Evolutionary conservation across 1,140 invertebrate genomes (phyloP).

Genomic region (Apis cerana): DNA sequence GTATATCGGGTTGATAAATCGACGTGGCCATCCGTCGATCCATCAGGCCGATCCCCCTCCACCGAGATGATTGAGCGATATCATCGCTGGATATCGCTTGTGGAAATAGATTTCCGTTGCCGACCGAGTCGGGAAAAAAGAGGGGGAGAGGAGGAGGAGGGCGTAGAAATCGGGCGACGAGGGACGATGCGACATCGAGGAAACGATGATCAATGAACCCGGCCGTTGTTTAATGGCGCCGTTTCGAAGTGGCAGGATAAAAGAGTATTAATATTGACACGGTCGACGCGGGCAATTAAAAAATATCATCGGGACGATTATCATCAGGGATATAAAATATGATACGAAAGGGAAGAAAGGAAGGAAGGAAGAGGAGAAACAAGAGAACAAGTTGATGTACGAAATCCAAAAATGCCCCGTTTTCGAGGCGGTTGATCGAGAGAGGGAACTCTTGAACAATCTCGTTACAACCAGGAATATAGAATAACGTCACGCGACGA

Average conservation of each 20-base stretch:
- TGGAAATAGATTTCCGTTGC: conserved; percentile 34
- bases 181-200: conserved; percentile 7
- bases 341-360: too few species aligned
- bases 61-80: conserved; percentile 34
- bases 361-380: too few species aligned
- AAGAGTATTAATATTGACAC: not conserved
- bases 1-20: conserved; percentile 60
- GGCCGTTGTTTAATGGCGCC: conserved; percentile 3
- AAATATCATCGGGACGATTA: not conserved
- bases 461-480: conserved; percentile 49
- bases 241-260: not conserved
- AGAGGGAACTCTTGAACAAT: conserved; percentile 37
- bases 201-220: conserved; percentile 10
- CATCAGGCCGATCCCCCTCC: conserved; percentile 57
- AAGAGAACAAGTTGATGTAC: too few species aligned
- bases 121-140: not conserved
- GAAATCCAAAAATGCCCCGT: too few species aligned
- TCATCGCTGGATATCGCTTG: not conserved
- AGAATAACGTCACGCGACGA: conserved; percentile 50
- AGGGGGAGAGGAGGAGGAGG: not conserved
- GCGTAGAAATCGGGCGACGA: not conserved
- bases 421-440: too few species aligned
- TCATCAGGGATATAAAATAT: too few species aligned
- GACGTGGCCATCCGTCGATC: conserved; percentile 59
- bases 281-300: not conserved